These are phyloP conservation scores for Amphimedon queenslandica DNA, from an alignment of 37 sponge, comb jelly and placozoan genomes.

Conservation along the genomic window DNA sequence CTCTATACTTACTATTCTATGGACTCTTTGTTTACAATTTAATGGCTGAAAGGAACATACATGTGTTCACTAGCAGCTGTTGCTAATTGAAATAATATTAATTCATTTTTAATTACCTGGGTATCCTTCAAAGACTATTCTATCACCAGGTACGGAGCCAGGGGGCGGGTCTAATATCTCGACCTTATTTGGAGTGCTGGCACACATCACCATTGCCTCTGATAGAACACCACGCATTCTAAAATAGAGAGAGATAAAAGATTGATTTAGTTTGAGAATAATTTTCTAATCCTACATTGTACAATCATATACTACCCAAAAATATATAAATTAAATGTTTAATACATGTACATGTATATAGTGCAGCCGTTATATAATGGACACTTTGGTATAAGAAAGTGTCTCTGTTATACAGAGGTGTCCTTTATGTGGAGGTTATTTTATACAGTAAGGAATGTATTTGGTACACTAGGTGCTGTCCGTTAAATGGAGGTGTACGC, in stretches of 20 bases:
- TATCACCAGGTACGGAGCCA: constrained; percentile 81
- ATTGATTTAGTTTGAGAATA: no score
- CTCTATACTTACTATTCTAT: neutral
- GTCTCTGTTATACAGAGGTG: no score
- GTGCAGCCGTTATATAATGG: no score
- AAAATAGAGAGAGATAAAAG: neutral
- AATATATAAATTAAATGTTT: neutral
- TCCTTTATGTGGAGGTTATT: no score
- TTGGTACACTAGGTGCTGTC: no score
- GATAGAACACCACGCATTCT: constrained; percentile 91
- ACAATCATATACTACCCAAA: no score
- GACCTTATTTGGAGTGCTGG: constrained; percentile 45
- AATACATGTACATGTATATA: constrained; percentile 6
- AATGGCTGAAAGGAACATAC: neutral
- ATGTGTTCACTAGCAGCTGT: neutral
- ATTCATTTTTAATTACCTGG: constrained; percentile 30
- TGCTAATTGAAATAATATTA: neutral
- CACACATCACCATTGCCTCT: constrained; percentile 99
- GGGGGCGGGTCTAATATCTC: constrained; percentile 89
- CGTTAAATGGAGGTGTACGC: no score
- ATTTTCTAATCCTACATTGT: no score
- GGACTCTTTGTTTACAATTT: neutral
- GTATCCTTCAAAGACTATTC: constrained; percentile 80
- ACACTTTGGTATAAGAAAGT: no score
- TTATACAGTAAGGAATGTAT: no score